phyloP scores from a whole-genome alignment of 2,113 vertebrate species.

The Callopanchax toddi region DNA sequence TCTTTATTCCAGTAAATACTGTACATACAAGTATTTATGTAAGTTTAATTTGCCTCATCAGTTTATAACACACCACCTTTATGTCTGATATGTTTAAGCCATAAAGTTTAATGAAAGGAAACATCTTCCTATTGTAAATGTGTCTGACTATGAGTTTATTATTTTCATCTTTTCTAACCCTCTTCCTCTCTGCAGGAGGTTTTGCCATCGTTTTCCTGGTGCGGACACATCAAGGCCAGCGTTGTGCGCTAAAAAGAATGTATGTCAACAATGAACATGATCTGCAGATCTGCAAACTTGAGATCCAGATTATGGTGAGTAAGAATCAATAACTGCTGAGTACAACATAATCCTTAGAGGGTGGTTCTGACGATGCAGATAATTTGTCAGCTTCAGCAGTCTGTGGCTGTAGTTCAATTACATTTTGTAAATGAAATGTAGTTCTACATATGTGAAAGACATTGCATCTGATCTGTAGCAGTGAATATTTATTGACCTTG shows the following conservation, averaged over 20 bases:
- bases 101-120: too few relatives aligned
- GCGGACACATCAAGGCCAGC: slow-evolving; percentile 90
- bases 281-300: slow-evolving; percentile 94
- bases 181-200: slow-evolving; percentile 87
- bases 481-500: too few relatives aligned
- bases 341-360: neutral
- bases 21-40: neutral
- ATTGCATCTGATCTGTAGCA: too few relatives aligned
- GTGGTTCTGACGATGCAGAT: neutral
- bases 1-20: neutral
- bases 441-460: too few relatives aligned
- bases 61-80: too few relatives aligned
- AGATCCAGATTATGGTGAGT: slow-evolving; percentile 99
- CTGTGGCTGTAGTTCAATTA: neutral
- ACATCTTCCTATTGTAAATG: too few relatives aligned
- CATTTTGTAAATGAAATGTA: too few relatives aligned
- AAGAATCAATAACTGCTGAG: slow-evolving; percentile 11
- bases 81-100: too few relatives aligned
- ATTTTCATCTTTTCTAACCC: neutral
- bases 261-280: slow-evolving; percentile 98
- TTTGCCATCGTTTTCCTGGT: slow-evolving; percentile 97
- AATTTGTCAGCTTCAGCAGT: neutral
- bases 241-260: slow-evolving; percentile 97
- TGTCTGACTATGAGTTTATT: neutral
- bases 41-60: too few relatives aligned